Conservation (phyloP, 2,113 vertebrate species). For the Scomber scombrus region DNA sequence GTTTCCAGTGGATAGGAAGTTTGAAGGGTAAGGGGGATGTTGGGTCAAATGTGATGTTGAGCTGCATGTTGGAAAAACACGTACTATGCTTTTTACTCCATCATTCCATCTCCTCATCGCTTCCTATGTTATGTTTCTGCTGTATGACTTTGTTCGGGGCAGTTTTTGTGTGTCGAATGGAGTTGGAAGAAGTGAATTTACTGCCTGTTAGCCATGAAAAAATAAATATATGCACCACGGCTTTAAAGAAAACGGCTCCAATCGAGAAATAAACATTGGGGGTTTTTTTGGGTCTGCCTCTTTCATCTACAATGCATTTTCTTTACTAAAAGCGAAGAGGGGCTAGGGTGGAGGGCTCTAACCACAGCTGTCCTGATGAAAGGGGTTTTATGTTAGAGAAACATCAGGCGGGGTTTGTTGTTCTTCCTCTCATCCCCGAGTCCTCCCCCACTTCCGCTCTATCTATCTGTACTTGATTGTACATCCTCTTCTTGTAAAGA, state of each 20-base stretch:
- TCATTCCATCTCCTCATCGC: constrained; percentile 36
- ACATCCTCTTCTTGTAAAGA: constrained; percentile 55
- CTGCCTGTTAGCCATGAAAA: background rate
- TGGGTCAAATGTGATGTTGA: constrained; percentile 47
- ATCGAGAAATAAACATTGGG: background rate
- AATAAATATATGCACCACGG: background rate
- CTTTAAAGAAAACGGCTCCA: background rate
- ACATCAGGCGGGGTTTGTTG: constrained; percentile 56
- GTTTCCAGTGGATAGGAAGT: constrained; percentile 52
- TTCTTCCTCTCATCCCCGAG: constrained; percentile 42
- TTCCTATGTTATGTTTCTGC: constrained; percentile 18
- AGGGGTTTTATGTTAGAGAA: constrained; percentile 55
- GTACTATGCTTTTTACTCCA: background rate
- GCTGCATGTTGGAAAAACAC: constrained; percentile 42
- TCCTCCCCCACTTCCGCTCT: constrained; percentile 44
- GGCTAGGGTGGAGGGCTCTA: background rate
- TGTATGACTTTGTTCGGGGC: background rate
- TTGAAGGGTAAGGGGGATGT: constrained; percentile 32
- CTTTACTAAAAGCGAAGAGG: constrained; percentile 24
- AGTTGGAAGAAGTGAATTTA: background rate
- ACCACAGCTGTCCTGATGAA: constrained; percentile 62
- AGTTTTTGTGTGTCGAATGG: background rate
- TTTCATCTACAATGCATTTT: constrained; percentile 26
- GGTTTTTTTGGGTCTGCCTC: background rate
- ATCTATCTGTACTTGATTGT: constrained; percentile 52